phyloP scores from a whole-genome alignment of 1,140 invertebrate species.

The Drosophila ogumai region DNA sequence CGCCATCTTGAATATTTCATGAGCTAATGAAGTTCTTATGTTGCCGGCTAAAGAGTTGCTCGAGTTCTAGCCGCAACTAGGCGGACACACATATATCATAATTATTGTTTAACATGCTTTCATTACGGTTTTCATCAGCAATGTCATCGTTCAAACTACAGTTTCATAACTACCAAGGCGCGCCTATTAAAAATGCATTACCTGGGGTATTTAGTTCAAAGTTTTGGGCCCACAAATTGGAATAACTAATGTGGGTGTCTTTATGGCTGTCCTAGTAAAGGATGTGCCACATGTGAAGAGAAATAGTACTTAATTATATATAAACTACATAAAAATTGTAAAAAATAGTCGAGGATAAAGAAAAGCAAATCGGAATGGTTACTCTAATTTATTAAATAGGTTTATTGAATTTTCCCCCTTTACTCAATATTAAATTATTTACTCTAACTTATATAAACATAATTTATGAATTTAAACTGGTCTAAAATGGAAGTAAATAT shows the following conservation, averaged over 20 bases:
- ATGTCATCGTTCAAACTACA: conserved; percentile 79
- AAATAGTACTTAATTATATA: not conserved
- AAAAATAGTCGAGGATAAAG: too few species aligned
- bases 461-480: not conserved
- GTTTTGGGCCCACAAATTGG: conserved; percentile 41
- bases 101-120: conserved; percentile 76
- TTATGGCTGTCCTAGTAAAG: not conserved
- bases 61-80: conserved; percentile 53
- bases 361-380: too few species aligned
- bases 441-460: too few species aligned
- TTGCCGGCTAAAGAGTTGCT: conserved; percentile 47
- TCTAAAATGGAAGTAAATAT: not conserved
- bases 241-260: conserved; percentile 18
- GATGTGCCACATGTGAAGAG: not conserved
- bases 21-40: conserved; percentile 81
- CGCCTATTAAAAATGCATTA: conserved; percentile 71
- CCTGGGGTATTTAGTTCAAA: conserved; percentile 40
- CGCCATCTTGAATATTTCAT: conserved; percentile 84
- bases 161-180: conserved; percentile 56
- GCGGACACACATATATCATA: conserved; percentile 58
- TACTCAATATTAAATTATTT: too few species aligned
- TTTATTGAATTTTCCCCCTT: too few species aligned
- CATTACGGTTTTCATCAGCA: conserved; percentile 79
- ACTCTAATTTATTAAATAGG: too few species aligned
- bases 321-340: not conserved